Evolutionary conservation across 2,888 invertebrate species (phyloP).

Genomic region (Willowsia nigromaculata): DNA sequence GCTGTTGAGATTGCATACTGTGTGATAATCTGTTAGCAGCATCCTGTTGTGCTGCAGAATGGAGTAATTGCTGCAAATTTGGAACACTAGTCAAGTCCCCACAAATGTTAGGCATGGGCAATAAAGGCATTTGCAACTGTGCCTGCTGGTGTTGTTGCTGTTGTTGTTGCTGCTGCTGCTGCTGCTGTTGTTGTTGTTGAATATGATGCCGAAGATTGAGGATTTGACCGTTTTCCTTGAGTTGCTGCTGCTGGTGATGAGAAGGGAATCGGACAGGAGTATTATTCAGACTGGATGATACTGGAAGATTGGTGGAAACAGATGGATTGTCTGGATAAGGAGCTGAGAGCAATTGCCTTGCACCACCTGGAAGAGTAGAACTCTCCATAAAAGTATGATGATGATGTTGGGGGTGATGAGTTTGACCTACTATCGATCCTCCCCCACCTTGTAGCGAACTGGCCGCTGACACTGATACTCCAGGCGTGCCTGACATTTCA

Average conservation of each 20-base stretch:
- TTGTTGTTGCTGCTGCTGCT: slow-evolving; percentile 44
- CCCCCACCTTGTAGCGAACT: background rate
- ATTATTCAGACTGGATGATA: slow-evolving; percentile 20
- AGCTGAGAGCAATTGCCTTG: background rate
- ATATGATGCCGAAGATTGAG: slow-evolving; percentile 59
- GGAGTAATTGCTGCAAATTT: slow-evolving; percentile 62
- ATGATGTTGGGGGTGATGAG: slow-evolving; percentile 35
- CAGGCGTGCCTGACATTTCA: slow-evolving; percentile 20
- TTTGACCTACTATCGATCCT: background rate
- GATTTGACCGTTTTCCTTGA: slow-evolving; percentile 73
- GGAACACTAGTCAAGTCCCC: slow-evolving; percentile 72
- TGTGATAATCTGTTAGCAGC: slow-evolving; percentile 22
- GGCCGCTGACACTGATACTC: background rate
- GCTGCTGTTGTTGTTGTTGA: slow-evolving; percentile 56
- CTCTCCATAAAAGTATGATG: slow-evolving; percentile 44
- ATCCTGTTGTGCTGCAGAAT: slow-evolving; percentile 50
- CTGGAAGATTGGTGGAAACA: background rate
- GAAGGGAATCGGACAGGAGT: slow-evolving; percentile 51
- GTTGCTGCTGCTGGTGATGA: slow-evolving; percentile 30
- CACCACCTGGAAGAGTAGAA: slow-evolving; percentile 10
- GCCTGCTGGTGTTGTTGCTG: slow-evolving; percentile 56
- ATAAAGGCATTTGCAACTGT: slow-evolving; percentile 46
- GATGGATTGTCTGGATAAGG: slow-evolving; percentile 2
- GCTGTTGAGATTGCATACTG: slow-evolving; percentile 19
- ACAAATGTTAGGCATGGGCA: slow-evolving; percentile 78